Evolutionary conservation across 2,888 invertebrate genomes (phyloP).

Genomic region (Thymelicus lineola): DNA sequence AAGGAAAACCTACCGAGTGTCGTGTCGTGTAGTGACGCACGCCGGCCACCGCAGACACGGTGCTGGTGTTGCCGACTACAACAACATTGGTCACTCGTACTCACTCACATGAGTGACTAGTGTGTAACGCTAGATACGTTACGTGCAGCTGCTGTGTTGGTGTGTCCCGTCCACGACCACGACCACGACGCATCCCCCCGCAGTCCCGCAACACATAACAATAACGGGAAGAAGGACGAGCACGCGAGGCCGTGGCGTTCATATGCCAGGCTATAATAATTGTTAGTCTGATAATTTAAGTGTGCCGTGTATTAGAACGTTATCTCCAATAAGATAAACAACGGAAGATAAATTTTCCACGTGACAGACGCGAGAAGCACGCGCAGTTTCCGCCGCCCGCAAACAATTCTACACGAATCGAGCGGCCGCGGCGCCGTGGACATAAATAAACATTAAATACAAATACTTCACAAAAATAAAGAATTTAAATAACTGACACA

Average conservation of each 20-base stretch:
- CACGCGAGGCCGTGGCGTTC: background rate
- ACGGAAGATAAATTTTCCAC: constrained; percentile 19
- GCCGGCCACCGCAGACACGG: too few species aligned
- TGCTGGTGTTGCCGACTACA: too few species aligned
- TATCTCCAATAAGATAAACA: constrained; percentile 23
- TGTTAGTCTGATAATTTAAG: background rate
- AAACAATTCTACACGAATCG: constrained; percentile 24
- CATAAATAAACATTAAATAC: constrained; percentile 61
- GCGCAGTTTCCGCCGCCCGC: constrained; percentile 12
- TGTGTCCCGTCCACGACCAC: too few species aligned
- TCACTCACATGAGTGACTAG: too few species aligned
- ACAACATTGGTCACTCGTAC: too few species aligned
- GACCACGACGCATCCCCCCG: too few species aligned
- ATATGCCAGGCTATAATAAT: background rate
- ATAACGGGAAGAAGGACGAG: background rate
- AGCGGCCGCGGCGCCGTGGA: constrained; percentile 42
- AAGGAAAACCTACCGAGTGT: background rate
- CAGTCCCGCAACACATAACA: too few species aligned
- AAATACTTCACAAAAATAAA: constrained; percentile 68
- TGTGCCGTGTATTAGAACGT: background rate
- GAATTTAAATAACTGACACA: constrained; percentile 71
- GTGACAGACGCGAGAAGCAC: constrained; percentile 14
- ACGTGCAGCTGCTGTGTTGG: too few species aligned
- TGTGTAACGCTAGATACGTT: too few species aligned
- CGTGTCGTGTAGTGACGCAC: too few species aligned